Base-by-base conservation (phyloP, 2,888 invertebrate genomes). In the Laothoe populi region DNA sequence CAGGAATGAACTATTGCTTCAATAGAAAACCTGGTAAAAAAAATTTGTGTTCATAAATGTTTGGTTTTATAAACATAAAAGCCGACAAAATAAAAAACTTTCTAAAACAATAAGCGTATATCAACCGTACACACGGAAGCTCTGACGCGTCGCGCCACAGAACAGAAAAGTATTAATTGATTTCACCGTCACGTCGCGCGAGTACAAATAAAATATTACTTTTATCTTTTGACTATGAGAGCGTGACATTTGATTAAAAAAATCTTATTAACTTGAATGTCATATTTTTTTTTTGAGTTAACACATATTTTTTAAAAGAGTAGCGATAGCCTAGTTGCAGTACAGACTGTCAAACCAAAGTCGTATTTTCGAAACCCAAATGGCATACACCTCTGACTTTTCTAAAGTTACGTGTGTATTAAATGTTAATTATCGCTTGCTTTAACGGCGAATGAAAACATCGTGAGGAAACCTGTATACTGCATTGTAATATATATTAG, bases 141-240 rank as follows among this genome's bases (percentile, higher is more conserved):
- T 13, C 44, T 8, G 8, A 19, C 46, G 24, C 24, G 46, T 46
- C 11, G 3, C 46, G 19, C 19, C 19, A 2, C 4, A 23, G 0
- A 42, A 42, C 46, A 11, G 7, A 44, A 44, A 44, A 19, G 19
- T 44, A 19, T 44, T 44, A 44, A 44, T 44, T 44, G 44, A 19
- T 44, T 44, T 8, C 44, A 10, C 8, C 19, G 44, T 44, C 44
- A 35, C 35, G 19, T 35, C 35, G 35, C 8, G 31, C 11, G 53
- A 16, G 31, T 49, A 31, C 4, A 53, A 31, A 49, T 31, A 49
- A 11, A 53, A 35, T 19, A 35, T 53, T 35, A 53, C 35, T 0
- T 4, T 31, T 35, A 53, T 19, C 19, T n/a, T 53, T 53, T 53
- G 19, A 35, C 19, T 11, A 1, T 48, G n/a, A 48, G 24, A 19